Conservation (phyloP, 1,140 invertebrate genomes). For the Megalopta genalis region DNA sequence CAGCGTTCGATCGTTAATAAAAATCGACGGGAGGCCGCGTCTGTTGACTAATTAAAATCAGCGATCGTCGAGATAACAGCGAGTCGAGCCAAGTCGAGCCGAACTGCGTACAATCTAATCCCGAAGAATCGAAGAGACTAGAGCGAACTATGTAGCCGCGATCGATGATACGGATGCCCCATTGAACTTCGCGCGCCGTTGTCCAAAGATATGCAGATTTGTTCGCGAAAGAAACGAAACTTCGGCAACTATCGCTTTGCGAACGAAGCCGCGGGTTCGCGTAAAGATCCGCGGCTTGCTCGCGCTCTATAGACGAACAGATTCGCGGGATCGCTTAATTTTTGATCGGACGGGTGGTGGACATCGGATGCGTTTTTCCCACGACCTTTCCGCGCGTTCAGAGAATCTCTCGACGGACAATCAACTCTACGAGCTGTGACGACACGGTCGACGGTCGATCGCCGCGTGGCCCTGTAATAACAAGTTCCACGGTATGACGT, state of each 20-base stretch:
- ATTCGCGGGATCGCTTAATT: slow-evolving; percentile 5
- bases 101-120: background rate
- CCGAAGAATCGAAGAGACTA: too few species aligned
- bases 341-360: slow-evolving; percentile 25
- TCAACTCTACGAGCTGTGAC: background rate
- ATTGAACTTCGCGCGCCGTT: too few species aligned
- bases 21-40: background rate
- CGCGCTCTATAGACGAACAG: background rate
- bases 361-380: slow-evolving; percentile 41
- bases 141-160: too few species aligned
- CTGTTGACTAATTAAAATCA: background rate
- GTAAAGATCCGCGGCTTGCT: background rate
- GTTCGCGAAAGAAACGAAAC: too few species aligned
- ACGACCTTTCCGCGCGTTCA: slow-evolving; percentile 50
- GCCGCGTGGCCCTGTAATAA: background rate
- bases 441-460: background rate
- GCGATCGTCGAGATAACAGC: background rate
- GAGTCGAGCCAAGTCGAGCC: too few species aligned
- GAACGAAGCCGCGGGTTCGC: background rate
- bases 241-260: too few species aligned
- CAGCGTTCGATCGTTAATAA: slow-evolving; percentile 7
- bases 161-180: too few species aligned
- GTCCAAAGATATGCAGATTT: too few species aligned
- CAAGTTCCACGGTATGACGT: slow-evolving; percentile 1
- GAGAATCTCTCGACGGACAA: background rate